Evolutionary conservation across 2,888 invertebrate species (phyloP).

Genomic region (Harpalus rufipes): DNA sequence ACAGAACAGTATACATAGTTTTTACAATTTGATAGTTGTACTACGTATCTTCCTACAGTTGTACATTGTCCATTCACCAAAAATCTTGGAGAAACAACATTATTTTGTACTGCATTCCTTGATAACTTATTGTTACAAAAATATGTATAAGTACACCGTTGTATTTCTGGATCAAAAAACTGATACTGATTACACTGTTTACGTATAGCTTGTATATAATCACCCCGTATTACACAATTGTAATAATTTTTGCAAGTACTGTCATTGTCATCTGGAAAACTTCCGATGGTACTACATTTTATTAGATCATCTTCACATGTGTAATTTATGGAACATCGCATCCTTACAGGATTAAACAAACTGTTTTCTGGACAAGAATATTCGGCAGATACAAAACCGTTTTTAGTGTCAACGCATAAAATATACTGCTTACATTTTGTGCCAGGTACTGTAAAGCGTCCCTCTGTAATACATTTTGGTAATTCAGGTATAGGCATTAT

Average conservation of each 20-base stretch:
- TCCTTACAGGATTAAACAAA: conserved; percentile 75
- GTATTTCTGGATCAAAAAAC: conserved; percentile 69
- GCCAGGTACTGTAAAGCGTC: conserved; percentile 64
- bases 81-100: conserved; percentile 42
- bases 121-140: conserved; percentile 12
- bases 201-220: conserved; percentile 73
- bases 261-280: conserved; percentile 76
- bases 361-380: conserved; percentile 74
- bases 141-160: conserved; percentile 67
- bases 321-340: conserved; percentile 75
- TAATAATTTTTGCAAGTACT: conserved; percentile 71
- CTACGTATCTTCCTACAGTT: conserved; percentile 68
- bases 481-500: neutral
- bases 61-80: conserved; percentile 68
- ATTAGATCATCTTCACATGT: conserved; percentile 61
- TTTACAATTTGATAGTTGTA: conserved; percentile 75
- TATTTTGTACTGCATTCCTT: neutral
- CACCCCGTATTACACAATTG: conserved; percentile 68
- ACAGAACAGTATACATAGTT: conserved; percentile 77
- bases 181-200: conserved; percentile 69
- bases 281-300: conserved; percentile 76
- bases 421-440: conserved; percentile 68
- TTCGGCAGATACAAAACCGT: conserved; percentile 67
- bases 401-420: conserved; percentile 68
- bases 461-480: neutral